Evolutionary conservation across 2,113 vertebrate species (phyloP).

Genomic region (Silurus meridionalis): DNA sequence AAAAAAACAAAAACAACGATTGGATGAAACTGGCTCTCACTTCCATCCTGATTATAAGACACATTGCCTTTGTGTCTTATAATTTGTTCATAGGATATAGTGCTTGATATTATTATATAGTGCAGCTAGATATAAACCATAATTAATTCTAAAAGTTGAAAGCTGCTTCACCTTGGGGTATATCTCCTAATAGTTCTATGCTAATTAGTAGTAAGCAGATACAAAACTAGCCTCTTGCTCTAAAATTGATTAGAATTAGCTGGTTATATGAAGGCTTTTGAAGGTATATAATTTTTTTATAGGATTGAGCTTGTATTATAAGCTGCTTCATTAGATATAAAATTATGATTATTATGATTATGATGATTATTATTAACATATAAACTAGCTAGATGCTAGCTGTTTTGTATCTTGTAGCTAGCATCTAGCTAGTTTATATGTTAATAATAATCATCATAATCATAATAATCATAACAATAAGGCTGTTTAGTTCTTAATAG

Average conservation of each 20-base stretch:
- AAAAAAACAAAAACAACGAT: neutral
- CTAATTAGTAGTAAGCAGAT: neutral
- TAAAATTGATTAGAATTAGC: neutral
- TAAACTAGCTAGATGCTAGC: neutral
- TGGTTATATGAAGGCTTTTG: neutral
- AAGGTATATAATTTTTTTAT: neutral
- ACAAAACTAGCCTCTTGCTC: neutral
- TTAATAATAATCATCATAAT: neutral
- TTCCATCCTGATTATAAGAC: neutral
- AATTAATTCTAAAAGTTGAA: neutral
- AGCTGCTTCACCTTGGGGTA: neutral
- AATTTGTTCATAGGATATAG: conserved; percentile 13
- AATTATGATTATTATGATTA: no score
- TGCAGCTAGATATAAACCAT: neutral
- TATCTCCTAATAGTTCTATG: neutral
- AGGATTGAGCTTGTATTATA: neutral
- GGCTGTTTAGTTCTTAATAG: neutral
- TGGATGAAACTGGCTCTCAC: neutral
- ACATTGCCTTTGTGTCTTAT: neutral
- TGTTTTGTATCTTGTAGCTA: no score
- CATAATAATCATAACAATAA: neutral
- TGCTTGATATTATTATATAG: neutral
- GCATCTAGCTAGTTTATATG: neutral
- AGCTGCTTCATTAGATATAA: neutral
- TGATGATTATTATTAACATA: neutral